phyloP scores from a whole-genome alignment of 1,140 invertebrate species.

The Dendrolimus kikuchii region DNA sequence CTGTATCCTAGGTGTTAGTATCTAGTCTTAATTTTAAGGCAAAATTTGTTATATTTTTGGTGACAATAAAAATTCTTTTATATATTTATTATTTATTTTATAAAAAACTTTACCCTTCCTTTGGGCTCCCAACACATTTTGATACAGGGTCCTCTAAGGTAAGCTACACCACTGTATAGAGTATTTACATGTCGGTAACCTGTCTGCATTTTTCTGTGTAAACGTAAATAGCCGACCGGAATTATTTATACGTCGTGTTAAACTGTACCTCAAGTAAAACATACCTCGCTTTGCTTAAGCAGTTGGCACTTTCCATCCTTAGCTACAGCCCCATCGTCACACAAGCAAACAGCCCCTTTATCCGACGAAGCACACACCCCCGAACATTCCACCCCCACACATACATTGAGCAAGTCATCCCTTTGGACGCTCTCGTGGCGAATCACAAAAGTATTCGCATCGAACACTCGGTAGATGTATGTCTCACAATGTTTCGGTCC shows the following conservation, averaged over 20 bases:
- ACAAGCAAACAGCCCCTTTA: constrained; percentile 70
- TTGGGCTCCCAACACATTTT: too few relatives aligned
- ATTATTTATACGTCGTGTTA: neutral
- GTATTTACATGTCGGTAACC: too few relatives aligned
- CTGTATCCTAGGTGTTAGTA: too few relatives aligned
- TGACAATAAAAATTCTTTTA: too few relatives aligned
- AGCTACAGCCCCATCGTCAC: constrained; percentile 60
- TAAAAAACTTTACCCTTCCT: too few relatives aligned
- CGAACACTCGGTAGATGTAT: constrained; percentile 54
- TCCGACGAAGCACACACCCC: constrained; percentile 72
- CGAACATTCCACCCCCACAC: constrained; percentile 62
- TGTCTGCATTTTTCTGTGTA: too few relatives aligned
- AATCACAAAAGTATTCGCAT: constrained; percentile 71
- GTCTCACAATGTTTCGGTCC: constrained; percentile 55
- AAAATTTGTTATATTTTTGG: too few relatives aligned
- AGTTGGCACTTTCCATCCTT: constrained; percentile 20
- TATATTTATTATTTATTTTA: too few relatives aligned
- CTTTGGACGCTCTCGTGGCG: constrained; percentile 72
- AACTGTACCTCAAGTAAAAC: constrained; percentile 5
- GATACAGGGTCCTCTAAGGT: too few relatives aligned
- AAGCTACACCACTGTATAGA: too few relatives aligned
- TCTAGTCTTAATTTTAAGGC: too few relatives aligned
- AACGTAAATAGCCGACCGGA: too few relatives aligned
- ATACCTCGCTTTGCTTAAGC: constrained; percentile 19
- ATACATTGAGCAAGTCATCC: constrained; percentile 58